Evolutionary conservation across 2,888 invertebrate genomes (phyloP).

Genomic region (Loripinus fragilis): DNA sequence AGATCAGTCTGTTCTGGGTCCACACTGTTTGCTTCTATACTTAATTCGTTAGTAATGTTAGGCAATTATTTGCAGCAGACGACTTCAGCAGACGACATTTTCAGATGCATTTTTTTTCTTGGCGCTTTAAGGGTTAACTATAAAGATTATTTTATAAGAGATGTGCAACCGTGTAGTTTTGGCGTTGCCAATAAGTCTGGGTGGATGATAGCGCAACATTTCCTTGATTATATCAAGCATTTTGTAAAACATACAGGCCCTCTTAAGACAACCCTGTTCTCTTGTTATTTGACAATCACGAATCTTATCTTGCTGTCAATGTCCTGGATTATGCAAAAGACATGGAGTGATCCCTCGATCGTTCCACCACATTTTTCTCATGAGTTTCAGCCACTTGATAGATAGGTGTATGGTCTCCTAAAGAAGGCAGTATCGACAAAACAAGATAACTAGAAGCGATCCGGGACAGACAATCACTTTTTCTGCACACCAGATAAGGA

Average conservation of each 20-base stretch:
- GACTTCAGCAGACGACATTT: too few relatives aligned
- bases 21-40: too few relatives aligned
- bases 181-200: constrained; percentile 56
- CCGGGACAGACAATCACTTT: constrained; percentile 81
- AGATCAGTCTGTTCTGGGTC: too few relatives aligned
- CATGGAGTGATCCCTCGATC: constrained; percentile 81
- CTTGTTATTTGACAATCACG: constrained; percentile 76
- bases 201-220: constrained; percentile 74
- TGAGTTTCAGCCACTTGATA: neutral
- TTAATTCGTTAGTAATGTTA: too few relatives aligned
- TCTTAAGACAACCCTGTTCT: constrained; percentile 67
- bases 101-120: too few relatives aligned
- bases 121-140: constrained; percentile 34
- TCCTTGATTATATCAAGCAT: constrained; percentile 70
- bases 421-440: neutral
- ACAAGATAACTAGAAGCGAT: constrained; percentile 46
- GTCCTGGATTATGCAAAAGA: constrained; percentile 76
- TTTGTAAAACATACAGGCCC: constrained; percentile 71
- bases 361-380: constrained; percentile 81
- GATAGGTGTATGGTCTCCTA: neutral
- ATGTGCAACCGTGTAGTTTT: constrained; percentile 31
- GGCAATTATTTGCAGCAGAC: too few relatives aligned
- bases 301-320: constrained; percentile 60
- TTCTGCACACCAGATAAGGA: too few relatives aligned
- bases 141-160: constrained; percentile 36